Base-by-base conservation (phyloP, 2,113 vertebrate species). In the Esox niger region DNA sequence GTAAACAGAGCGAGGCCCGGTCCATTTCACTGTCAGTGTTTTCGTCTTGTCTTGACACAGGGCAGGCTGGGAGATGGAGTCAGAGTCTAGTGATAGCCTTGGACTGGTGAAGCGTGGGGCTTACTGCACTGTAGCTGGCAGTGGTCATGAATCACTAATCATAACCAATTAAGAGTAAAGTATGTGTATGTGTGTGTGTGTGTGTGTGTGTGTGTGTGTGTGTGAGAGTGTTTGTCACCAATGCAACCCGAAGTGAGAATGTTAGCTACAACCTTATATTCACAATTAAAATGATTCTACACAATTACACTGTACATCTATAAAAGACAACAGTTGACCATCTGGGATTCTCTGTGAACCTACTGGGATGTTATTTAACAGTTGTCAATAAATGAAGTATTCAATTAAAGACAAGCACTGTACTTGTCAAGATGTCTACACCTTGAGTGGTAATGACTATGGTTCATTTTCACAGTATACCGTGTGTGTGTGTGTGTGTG, bases 311-410 rank as follows among this genome's bases (percentile, higher is more conserved):
- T 52, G 8, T 52, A 21, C 47, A 52, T n/a, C n/a, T 52, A 8
- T n/a, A 52, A 52, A 52, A 52, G n/a, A 52, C 47, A 52, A 52
- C 38, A 43, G 38, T 43, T 43, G n/a, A 52, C n/a, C n/a, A n/a
- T 2, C n/a, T 23, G 47, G n/a, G 47, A 11, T 23, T n/a, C n/a
- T 52, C 13, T 1, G 5, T 6, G 17, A 49, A 49, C 4, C 47
- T 7, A 52, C 47, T 43, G 17, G 8, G 21, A 52, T 15, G n/a
- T n/a, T 52, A 6, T 52, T n/a, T 15, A 52, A 21, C n/a, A 23
- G 17, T 52, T 8, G 2, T 23, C 17, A 43, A n/a, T n/a, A n/a
- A n/a, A n/a, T n/a, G n/a, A n/a, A n/a, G 35, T 52, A 52, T 21
- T 52, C 17, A 23, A 52, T 11, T n/a, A 52, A 52, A 52, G n/a